A percentile compares a stretch with the other conserved stretches of the same genome.
phyloP scores from a whole-genome alignment of 2,113 vertebrate species.

The Microcebus ravelobensis region DNA sequence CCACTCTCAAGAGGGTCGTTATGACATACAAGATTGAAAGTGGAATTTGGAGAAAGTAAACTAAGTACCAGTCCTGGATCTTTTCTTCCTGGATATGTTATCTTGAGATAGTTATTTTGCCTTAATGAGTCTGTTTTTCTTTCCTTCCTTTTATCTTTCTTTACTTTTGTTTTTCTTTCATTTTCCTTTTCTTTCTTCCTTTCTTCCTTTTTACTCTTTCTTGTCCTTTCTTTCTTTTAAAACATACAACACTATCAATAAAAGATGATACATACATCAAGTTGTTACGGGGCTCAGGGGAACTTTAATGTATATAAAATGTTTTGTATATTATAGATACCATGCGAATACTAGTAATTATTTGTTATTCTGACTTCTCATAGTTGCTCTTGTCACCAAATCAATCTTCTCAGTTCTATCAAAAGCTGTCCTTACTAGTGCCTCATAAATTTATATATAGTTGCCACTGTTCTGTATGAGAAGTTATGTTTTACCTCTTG shows the following conservation, averaged over 20 bases:
- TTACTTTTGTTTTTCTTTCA: too few species aligned
- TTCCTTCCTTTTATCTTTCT: neutral
- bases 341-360: neutral
- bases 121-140: neutral
- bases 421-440: neutral
- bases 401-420: neutral
- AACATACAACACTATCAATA: neutral
- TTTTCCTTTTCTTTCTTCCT: neutral
- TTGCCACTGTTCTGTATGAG: neutral
- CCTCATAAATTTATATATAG: neutral
- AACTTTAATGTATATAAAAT: neutral
- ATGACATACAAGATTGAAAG: neutral
- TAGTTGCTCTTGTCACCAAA: neutral
- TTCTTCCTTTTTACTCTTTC: neutral
- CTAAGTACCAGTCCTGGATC: neutral
- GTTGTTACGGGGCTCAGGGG: neutral
- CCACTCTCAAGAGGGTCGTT: neutral
- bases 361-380: neutral
- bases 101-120: neutral
- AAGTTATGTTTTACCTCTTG: neutral
- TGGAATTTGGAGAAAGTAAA: neutral
- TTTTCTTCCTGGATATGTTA: neutral
- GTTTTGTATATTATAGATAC: neutral
- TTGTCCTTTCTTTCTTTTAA: neutral
- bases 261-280: neutral